Conservation (phyloP, 2,113 vertebrate genomes). For the Macheiramphus alcinus region DNA sequence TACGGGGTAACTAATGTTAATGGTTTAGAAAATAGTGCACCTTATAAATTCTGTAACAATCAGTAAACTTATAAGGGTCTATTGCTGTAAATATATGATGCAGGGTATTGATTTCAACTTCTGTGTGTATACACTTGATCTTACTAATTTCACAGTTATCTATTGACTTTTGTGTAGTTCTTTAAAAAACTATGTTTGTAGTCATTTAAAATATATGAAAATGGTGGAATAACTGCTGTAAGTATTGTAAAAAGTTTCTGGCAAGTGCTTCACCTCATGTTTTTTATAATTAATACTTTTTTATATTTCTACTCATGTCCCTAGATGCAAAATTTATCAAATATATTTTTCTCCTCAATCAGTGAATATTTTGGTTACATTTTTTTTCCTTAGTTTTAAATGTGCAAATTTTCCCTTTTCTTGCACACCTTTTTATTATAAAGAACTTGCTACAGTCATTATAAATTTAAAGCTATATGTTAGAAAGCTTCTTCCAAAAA, state of each 20-base stretch:
- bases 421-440: neutral
- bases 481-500: neutral
- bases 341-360: neutral
- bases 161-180: neutral
- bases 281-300: neutral
- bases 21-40: neutral
- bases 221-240: rapidly evolving
- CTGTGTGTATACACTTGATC: neutral
- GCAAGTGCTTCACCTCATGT: neutral
- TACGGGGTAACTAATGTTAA: neutral
- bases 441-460: neutral
- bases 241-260: neutral
- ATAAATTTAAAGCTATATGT: neutral
- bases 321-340: neutral
- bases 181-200: neutral
- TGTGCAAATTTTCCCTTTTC: neutral
- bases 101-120: neutral
- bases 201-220: neutral
- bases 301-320: neutral
- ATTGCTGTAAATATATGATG: neutral
- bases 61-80: neutral
- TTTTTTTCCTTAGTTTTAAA: neutral
- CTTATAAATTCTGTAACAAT: neutral
- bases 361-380: neutral
- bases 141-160: neutral